Base-by-base conservation (phyloP, 1,140 invertebrate species). In the Potamilus streckersoni region DNA sequence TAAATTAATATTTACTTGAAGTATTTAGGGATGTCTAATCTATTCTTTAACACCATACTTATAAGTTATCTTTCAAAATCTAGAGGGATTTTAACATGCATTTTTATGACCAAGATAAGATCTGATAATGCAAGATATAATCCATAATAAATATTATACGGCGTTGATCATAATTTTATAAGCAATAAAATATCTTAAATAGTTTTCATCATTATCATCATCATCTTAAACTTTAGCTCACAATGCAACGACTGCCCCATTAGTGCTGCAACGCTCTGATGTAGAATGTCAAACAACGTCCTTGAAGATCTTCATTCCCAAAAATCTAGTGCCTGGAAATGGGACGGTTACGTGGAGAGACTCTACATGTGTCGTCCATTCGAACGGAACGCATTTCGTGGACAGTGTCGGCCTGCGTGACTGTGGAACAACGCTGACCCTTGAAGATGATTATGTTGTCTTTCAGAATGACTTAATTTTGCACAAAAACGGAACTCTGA, bases 401-500 rank as follows among this genome's bases (percentile, higher is more conserved):
- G 66, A 38, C 61, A 56, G 20, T 19, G 64, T 79, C 38, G 60
- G 55, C 49, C 63, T 79, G 11, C 61, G 68, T 55, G 72, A 79
- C 19, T 79, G 77, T 56, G 77, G 77, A 56, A 74, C 77, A 57
- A 79, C 77, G 1, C 66, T 79, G 8, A 61, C 20, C 13, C 62
- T 79, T 27, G 63, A 67, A 57, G 74, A 67, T 38, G 72, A 74
- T n/a, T 71, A 72, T 19, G 77, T 79, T 27, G 72, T 61, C 14
- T 79, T 79, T 57, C 27, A n/a, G 11, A 79, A 79, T 56, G 77
- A 79, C 17, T 63, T 79, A 8, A 67, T 79, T 38, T 71, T 78
- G 17, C 88, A 91, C 14, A 75, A 67, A 64, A 59, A 67, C 6
- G 62, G 65, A 68, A 23, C 20, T 65, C 65, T 64, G 23, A 73